Evolutionary conservation across 1,140 invertebrate genomes (phyloP).

Genomic region (Mactra quadrangularis): DNA sequence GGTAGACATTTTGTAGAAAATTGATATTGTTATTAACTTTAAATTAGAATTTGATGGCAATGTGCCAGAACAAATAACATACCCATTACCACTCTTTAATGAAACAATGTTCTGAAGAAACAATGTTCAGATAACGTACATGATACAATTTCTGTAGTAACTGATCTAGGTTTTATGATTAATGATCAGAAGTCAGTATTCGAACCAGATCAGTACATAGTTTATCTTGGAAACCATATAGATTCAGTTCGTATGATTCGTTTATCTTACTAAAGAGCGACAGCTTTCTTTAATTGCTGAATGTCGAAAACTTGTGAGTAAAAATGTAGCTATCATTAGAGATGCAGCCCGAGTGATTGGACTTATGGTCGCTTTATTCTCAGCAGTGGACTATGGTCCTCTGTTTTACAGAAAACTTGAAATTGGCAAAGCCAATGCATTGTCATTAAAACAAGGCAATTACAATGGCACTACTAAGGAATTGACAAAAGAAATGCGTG

Average conservation of each 20-base stretch:
- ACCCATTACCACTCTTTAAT: no score
- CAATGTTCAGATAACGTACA: conserved; percentile 58
- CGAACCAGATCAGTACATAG: conserved; percentile 29
- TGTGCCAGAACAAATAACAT: not conserved
- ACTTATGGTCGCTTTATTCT: conserved; percentile 27
- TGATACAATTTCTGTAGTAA: conserved; percentile 38
- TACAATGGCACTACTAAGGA: not conserved
- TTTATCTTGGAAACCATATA: conserved; percentile 62
- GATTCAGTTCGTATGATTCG: conserved; percentile 54
- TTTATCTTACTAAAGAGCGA: conserved; percentile 1
- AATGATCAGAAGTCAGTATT: conserved; percentile 61
- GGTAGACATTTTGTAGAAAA: conserved; percentile 3
- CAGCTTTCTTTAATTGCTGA: not conserved
- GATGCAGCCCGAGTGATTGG: conserved; percentile 3
- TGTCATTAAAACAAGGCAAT: not conserved
- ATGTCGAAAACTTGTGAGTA: not conserved
- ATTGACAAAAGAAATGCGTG: not conserved
- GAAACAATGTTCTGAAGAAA: no score
- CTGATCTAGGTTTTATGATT: conserved; percentile 53
- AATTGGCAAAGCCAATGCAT: not conserved
- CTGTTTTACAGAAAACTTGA: conserved; percentile 36
- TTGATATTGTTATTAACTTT: not conserved
- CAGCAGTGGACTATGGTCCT: conserved; percentile 32
- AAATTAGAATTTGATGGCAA: not conserved
- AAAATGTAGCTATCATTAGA: conserved; percentile 20